These are phyloP conservation scores for Danio rerio DNA, from an alignment of 2,113 vertebrate genomes.

Conservation along the genomic window GRCz12tu NC_133196.1:23204501-23205000, in stretches of 20 bases:
- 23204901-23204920: conserved; percentile 42
- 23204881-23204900: conserved; percentile 68
- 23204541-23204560: background rate
- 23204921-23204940: conserved; percentile 59
- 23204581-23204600: conserved; percentile 5
- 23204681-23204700: conserved; percentile 79
- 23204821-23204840: conserved; percentile 52
- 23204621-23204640: conserved; percentile 79
- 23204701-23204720: background rate
- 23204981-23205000: too few relatives aligned
- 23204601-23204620: conserved; percentile 76
- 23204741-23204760: background rate
- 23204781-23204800: conserved; percentile 63
- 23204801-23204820: conserved; percentile 61
- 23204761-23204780: conserved; percentile 50
- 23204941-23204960: conserved; percentile 65
- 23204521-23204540: conserved; percentile 72
- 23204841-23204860: conserved; percentile 59
- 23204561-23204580: background rate
- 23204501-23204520: conserved; percentile 78
- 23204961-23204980: background rate
- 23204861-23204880: conserved; percentile 65
- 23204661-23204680: conserved; percentile 89
- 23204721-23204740: background rate
- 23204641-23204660: conserved; percentile 79